Base-by-base conservation (phyloP, 2,797 vertebrate species). In the Selene dorsalis region DNA sequence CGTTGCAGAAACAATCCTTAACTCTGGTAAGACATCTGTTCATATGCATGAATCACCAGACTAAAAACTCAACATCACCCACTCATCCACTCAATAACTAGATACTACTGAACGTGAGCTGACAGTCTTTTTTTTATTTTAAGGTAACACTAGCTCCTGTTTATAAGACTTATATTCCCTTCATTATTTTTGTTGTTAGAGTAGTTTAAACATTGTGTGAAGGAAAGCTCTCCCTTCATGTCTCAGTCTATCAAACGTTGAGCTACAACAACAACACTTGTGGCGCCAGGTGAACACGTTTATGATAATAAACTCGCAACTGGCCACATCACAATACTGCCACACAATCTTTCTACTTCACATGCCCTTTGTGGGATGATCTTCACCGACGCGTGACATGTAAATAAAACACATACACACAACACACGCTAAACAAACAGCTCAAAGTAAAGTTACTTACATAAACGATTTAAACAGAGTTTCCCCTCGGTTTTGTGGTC, bases 391-490 rank as follows among this genome's bases (percentile, higher is more conserved):
- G 48, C 16, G 4, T 16, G 30, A 30, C 3, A 14, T 24, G 13
- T 20, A 4, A 41, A 30, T 30, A 3, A 60, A 28, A 64, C 43
- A 18, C 57, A 41, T 1, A 2, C 13, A n/a, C n/a, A n/a, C n/a
- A n/a, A n/a, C n/a, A n/a, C n/a, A n/a, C n/a, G n/a, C n/a, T n/a
- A 70, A 60, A 69, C 43, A 58, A n/a, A n/a, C 6, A 38, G 20
- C 16, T 43, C 22, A 79, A 63, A 75, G 26, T 4, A 9, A 1
- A 3, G 43, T 63, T 60, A 82, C 87, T 88, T 52, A 91, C 88
- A 39, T 30, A 26, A 30, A 48, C 0, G 16, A 5, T 6, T 66
- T 39, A 77, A 47, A 67, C 77, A 10, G 22, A 5, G 16, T 28
- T 56, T 67, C 24, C 20, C 55, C 32, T 24, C 1, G 13, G 26